Evolutionary conservation across 1,140 invertebrate species (phyloP), one percentile per base, ranked within the genome.

Genomic region (Heliothis subflexa): DNA sequence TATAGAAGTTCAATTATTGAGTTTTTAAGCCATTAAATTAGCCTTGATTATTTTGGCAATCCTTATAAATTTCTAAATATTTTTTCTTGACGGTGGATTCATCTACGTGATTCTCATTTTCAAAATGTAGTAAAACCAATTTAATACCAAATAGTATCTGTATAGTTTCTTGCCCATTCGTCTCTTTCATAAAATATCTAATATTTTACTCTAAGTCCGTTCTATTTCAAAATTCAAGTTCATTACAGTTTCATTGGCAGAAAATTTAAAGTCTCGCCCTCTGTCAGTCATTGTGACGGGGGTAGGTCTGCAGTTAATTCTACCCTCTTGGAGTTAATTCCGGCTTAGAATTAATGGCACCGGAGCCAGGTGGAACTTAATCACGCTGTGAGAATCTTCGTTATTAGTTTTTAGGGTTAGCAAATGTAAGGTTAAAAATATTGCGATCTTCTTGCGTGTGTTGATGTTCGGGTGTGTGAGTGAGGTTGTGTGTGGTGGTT

Each of bases 241-340:
- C 66, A 50, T 28, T 52, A 70, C 47, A 25, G 47, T 52, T 70
- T 70, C 50, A 70, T 52, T 70, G 66, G 18, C 1, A 61, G 3
- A 40, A 61, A 61, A 49, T 70, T 21, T 14, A 52, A 52, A 14
- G 16, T 28, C 16, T 66, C 47, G 9, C 14, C n/a, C 61, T 16
- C 66, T 49, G 66, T 70, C 66, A 49, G 16, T 70, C 47, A 70
- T 70, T 70, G 12, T 70, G 66, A 70, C 14, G 45, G 40, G 71
- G 71, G 71, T 71, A 25, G 25, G 21, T 33, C 52, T 25, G 54
- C 18, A 74, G n/a, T 74, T 74, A 74, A 59, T 57, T 61, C 55
- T 45, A 49, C 54, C 55, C 55, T 45, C n/a, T 28, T 55, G 33
- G 3, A 74, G 28, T 61, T 74, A 57, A 74, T 74, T 59, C 71